These are phyloP conservation scores for Leucosticte australis DNA, from an alignment of 2,113 vertebrate genomes.

Conservation along the genomic window DNA sequence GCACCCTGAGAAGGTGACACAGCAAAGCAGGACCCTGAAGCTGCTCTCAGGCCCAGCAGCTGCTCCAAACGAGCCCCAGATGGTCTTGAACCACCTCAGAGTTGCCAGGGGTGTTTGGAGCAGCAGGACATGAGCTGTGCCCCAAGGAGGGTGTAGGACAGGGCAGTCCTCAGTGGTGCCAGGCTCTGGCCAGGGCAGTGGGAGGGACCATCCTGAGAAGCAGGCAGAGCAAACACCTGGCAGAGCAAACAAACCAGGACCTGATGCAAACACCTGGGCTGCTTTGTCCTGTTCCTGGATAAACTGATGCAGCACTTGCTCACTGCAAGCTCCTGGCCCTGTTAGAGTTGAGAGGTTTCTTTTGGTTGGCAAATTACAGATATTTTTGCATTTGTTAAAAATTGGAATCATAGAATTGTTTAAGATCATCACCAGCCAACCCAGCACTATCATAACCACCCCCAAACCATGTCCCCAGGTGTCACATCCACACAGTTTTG, in stretches of 20 bases:
- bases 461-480: background rate
- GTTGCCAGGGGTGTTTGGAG: background rate
- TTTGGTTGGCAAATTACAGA: background rate
- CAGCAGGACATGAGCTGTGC: background rate
- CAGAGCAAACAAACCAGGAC: background rate
- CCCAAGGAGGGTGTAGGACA: background rate
- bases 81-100: fast-evolving
- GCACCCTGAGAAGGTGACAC: background rate
- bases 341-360: background rate
- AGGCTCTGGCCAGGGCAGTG: background rate
- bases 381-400: background rate
- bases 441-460: background rate
- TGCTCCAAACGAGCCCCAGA: background rate
- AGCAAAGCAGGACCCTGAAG: background rate
- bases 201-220: background rate
- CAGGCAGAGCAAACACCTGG: background rate
- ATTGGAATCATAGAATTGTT: too few species aligned
- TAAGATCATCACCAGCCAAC: background rate
- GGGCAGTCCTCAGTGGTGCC: fast-evolving
- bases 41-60: background rate
- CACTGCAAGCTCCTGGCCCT: background rate
- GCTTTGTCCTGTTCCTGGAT: background rate
- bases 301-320: background rate
- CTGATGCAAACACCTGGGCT: background rate
- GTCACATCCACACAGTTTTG: background rate